Evolutionary conservation across 2,797 vertebrate genomes (phyloP).

Genomic region (Parauchenoglanis ngamensis): DNA sequence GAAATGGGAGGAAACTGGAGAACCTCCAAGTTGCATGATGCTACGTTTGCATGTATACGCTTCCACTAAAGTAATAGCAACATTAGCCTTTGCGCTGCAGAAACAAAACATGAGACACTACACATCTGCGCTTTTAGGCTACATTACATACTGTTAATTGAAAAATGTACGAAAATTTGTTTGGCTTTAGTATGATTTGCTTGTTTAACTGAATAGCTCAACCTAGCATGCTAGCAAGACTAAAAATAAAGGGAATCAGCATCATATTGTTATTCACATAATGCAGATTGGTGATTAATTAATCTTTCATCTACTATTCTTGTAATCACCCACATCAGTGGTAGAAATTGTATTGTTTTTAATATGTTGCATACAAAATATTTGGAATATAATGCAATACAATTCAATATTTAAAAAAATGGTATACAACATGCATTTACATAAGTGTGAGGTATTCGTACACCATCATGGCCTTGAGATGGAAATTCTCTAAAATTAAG

Average conservation of each 20-base stretch:
- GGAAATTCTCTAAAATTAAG: background rate
- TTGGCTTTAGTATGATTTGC: background rate
- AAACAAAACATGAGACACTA: background rate
- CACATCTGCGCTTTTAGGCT: background rate
- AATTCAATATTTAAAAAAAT: background rate
- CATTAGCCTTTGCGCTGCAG: too few species aligned
- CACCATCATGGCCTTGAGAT: slow-evolving; percentile 6
- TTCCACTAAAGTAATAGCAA: too few species aligned
- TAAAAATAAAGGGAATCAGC: background rate
- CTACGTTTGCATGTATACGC: too few species aligned
- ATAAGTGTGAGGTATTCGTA: slow-evolving; percentile 21
- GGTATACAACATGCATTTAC: background rate
- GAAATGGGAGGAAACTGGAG: too few species aligned
- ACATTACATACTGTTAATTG: background rate
- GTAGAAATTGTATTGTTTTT: background rate
- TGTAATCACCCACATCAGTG: background rate
- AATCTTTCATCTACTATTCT: background rate
- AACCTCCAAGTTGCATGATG: too few species aligned
- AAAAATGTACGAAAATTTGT: background rate
- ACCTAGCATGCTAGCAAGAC: background rate
- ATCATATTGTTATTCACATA: background rate
- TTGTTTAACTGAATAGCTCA: background rate
- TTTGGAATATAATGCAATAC: background rate
- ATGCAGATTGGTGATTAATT: background rate
- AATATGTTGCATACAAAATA: slow-evolving; percentile 19